Base-by-base conservation (phyloP, 2,113 vertebrate species). In the Labeo catla region DNA sequence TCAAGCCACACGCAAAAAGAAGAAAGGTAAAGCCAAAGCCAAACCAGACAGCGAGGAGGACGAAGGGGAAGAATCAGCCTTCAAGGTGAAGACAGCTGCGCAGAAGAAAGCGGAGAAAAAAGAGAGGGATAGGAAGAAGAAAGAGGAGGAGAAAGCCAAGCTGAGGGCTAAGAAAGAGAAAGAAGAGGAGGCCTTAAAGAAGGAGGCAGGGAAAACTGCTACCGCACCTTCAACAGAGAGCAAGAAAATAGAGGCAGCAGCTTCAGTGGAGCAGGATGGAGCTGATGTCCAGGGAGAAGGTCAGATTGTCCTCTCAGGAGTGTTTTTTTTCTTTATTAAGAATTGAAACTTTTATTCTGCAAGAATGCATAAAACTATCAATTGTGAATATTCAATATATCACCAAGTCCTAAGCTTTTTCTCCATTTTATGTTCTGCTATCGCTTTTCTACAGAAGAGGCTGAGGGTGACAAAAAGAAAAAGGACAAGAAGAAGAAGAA, bases 61-160 rank as follows among this genome's bases (percentile, higher is more conserved):
- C 21, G 95, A 96, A 45, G 96, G 96, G 0, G 95, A 95, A 0
- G 93, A 93, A 0, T 90, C 95, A 2, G 90, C 94, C 45, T 97
- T 96, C 91, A 99, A 96, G 92, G 96, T 99, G 76, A 99, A 99
- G 94, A 99, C 98, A 0, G 95, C 97, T 21, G 98, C 98, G 8
- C 98, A 99, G 91, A 99, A 99, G 93, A 99, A 99, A 86, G 98
- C 98, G 2, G 98, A 99, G 93, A 99, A 99, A 93, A 99, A 99
- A 89, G 98, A 99, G 89, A 91, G 98, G 0, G 98, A 99, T 0
- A 95, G 79, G 79, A 99, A 98, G 94, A 99, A 98, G 88, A 96
- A 97, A 63, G 97, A 98, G 79, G 96, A 97, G 88, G 97, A 98
- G 86, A 95, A 96, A 84, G 95, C 95, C 70, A 97, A 96, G 87